Percentiles rank a stretch among this genome's conserved stretches.
Evolutionary conservation across 2,113 vertebrate species (phyloP).

Genomic region (Festucalex cinctus): DNA sequence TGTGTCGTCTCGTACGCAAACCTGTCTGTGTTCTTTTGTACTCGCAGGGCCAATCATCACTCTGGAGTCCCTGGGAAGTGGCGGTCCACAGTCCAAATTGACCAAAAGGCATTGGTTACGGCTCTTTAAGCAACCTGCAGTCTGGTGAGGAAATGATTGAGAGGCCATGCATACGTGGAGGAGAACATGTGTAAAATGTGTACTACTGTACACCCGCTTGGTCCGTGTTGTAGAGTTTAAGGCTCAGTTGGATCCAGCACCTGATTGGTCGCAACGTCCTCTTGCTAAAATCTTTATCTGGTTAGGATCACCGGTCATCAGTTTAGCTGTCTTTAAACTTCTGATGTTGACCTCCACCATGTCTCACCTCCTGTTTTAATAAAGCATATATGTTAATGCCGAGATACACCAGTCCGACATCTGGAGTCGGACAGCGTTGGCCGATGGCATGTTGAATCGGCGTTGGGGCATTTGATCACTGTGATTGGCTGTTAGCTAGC

Average conservation of each 20-base stretch:
- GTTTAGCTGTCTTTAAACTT: background rate
- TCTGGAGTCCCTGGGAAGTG: slow-evolving; percentile 73
- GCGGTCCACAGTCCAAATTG: slow-evolving; percentile 72
- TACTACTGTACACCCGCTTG: background rate
- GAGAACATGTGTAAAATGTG: background rate
- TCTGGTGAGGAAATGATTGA: slow-evolving; percentile 81
- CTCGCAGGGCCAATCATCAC: slow-evolving; percentile 80
- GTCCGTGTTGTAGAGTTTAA: too few relatives aligned
- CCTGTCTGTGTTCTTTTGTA: slow-evolving; percentile 15
- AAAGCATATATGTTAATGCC: too few relatives aligned
- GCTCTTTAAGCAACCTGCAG: slow-evolving; percentile 83
- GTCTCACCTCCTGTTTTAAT: slow-evolving; percentile 24
- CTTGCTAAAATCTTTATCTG: too few relatives aligned
- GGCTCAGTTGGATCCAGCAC: too few relatives aligned
- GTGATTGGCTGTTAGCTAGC: too few relatives aligned
- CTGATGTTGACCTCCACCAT: background rate
- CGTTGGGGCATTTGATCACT: too few relatives aligned
- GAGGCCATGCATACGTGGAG: background rate
- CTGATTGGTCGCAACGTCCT: too few relatives aligned
- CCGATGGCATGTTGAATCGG: too few relatives aligned
- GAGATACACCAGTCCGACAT: too few relatives aligned
- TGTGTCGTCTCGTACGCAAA: slow-evolving; percentile 12
- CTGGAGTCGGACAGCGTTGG: too few relatives aligned
- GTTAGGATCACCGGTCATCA: too few relatives aligned
- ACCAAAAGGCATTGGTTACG: slow-evolving; percentile 84